Percentiles rank a stretch among this genome's conserved stretches.
phyloP scores from a whole-genome alignment of 2,797 vertebrate genomes.

The Siniperca scherzeri region DNA sequence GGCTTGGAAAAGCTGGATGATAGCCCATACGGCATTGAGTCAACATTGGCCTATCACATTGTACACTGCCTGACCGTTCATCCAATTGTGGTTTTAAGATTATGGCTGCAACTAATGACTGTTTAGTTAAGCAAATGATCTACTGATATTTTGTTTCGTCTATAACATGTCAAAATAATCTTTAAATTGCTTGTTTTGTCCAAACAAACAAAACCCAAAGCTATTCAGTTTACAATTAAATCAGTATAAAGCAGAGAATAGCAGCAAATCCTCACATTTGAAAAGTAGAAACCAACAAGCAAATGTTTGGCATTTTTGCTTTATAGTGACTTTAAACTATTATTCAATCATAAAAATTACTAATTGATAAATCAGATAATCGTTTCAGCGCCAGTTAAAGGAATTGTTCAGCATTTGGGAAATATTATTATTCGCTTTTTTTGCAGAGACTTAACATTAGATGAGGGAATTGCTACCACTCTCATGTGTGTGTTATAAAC shows the following conservation, averaged over 20 bases:
- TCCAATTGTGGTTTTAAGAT: constrained; percentile 37
- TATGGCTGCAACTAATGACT: constrained; percentile 23
- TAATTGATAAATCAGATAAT: not conserved
- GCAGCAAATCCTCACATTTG: not conserved
- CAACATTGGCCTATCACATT: constrained; percentile 35
- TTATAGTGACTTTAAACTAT: not conserved
- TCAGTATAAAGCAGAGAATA: not conserved
- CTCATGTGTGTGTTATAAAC: not conserved
- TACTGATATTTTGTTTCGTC: not conserved
- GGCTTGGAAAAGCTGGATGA: constrained; percentile 57
- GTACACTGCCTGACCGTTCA: constrained; percentile 21
- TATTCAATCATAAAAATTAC: no score
- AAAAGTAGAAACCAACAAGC: not conserved
- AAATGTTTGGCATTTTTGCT: not conserved
- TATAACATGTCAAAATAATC: not conserved
- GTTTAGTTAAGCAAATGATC: constrained; percentile 2
- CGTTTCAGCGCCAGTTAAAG: not conserved
- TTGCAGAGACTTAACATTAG: not conserved
- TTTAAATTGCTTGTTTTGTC: not conserved
- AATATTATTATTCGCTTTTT: not conserved
- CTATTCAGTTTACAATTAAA: not conserved
- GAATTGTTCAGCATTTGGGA: not conserved
- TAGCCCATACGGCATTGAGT: constrained; percentile 52
- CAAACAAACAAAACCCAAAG: not conserved
- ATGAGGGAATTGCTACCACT: not conserved